Base-by-base conservation (phyloP, 1,140 invertebrate species). In the Sycobia sp. region DNA sequence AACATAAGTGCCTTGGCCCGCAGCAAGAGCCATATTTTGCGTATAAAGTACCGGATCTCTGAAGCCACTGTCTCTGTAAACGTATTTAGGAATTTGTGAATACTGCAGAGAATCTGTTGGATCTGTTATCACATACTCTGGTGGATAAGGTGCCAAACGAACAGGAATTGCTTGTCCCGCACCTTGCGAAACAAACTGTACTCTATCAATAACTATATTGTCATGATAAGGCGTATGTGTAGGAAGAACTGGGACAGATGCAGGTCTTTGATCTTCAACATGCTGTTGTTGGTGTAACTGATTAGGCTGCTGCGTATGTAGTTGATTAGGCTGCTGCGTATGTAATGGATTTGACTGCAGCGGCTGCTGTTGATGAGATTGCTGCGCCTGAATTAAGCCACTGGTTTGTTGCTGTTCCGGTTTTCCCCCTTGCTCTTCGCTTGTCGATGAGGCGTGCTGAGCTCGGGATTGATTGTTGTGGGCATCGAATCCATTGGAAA, bases 401-500 rank as follows among this genome's bases (percentile, higher is more conserved):
- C 50, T 0, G 7, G 16, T 9, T 9, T 53, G 51, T n/a, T 47
- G 51, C 29, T 69, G 51, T 29, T 70, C 60, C 3, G 53, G 38
- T 53, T 63, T 66, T 20, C 76, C 70, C 32, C n/a, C 4, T 2
- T 14, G 11, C 14, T 53, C 47, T n/a, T n/a, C n/a, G 14, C 20
- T 41, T 11, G 4, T 7, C 22, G 25, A 0, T 23, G n/a, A 22
- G 20, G 14, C n/a, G 20, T 51, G 51, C 14, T 47, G 43, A 10
- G 32, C 7, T 0, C 46, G 44, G 2, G 18, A 3, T n/a, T 38
- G 36, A 1, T 29, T 54, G 16, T 11, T 14, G 9, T 76, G 72
- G 51, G 74, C 76, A 16, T 82, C 80, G 36, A 82, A 82, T 3
- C 80, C 80, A 51, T 81, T 81, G 0, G 80, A 78, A 11, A 78